Base-by-base conservation (phyloP, 1,140 invertebrate species). In the Trichonephila inaurata region DNA sequence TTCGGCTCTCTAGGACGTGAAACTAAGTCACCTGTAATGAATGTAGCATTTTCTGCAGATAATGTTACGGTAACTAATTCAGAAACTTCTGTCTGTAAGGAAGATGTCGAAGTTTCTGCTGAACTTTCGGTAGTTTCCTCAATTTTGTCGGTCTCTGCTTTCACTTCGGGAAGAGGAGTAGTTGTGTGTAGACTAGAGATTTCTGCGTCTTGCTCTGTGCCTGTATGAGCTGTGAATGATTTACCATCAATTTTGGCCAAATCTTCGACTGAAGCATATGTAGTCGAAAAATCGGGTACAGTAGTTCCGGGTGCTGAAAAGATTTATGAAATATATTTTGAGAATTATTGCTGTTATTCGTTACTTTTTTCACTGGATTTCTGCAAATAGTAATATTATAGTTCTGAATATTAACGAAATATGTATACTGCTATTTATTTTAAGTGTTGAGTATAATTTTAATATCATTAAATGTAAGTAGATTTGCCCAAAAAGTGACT, bases 1-100 rank as follows among this genome's bases (percentile, higher is more conserved):
- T 91, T 91, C 19, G 94, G 69, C 77, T 81, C 87, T 62, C 89
- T 94, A 5, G 62, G 62, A 33, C 87, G 61, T 2, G 91, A 87
- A 58, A 87, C 62, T 14, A 92, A 33, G 51, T 92, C 91, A 7
- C 8, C 14, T 8, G 83, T 28, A 18, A 40, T 14, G 18, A 60
- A 16, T 10, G 82, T 86, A n/a, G 18, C 62, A 28, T 87, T 87
- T 28, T 81, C 72, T 5, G 58, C 7, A 60, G 66, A 21, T 0
- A 28, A 64, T 8, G 12, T 66, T 81, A 16, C n/a, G 18, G 69
- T 91, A 12, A 62, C 8, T n/a, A 62, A 16, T 72, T 89, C 87
- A 24, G 89, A 81, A 40, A 89, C 62, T 33, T 77, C 69, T 28
- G 72, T 33, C 33, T 58, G 44, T 19, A 33, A 40, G 14, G n/a